Conservation (phyloP, 35 echinoderm and acorn worm genomes). For the Lytechinus pictus region DNA sequence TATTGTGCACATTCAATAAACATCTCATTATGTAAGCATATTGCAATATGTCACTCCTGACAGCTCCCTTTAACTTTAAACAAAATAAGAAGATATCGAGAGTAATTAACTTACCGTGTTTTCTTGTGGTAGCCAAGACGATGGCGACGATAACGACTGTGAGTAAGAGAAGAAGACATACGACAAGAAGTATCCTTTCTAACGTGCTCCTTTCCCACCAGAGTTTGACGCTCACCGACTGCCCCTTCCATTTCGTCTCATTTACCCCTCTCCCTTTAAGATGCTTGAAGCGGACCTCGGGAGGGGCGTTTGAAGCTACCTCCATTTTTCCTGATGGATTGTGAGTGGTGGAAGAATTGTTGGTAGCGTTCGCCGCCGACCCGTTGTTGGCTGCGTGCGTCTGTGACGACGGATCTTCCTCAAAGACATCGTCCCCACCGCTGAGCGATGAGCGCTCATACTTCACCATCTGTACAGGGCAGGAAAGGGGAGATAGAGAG, state of each 20-base stretch:
- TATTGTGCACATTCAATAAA: neutral
- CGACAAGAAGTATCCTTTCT: constrained; percentile 73
- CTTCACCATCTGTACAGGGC: constrained; percentile 81
- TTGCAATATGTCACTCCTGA: neutral
- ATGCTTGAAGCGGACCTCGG: constrained; percentile 58
- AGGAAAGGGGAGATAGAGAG: neutral
- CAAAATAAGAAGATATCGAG: neutral
- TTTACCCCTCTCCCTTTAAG: constrained; percentile 12
- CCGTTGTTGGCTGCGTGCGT: constrained; percentile 55
- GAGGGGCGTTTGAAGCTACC: constrained; percentile 44
- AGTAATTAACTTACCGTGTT: constrained; percentile 69
- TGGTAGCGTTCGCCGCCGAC: constrained; percentile 50
- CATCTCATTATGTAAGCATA: neutral
- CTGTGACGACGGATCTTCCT: constrained; percentile 54
- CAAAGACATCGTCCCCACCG: constrained; percentile 75
- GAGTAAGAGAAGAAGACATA: constrained; percentile 77
- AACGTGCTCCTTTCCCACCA: constrained; percentile 66
- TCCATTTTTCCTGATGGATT: constrained; percentile 48
- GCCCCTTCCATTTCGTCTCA: constrained; percentile 22
- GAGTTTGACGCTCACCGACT: constrained; percentile 36
- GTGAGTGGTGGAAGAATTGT: constrained; percentile 52
- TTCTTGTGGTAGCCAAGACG: constrained; percentile 57
- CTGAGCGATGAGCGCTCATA: constrained; percentile 92
- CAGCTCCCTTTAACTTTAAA: neutral
- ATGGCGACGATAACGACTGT: constrained; percentile 74